Conservation (phyloP, 1,140 invertebrate genomes). For the Pentalonia nigronervosa region DNA sequence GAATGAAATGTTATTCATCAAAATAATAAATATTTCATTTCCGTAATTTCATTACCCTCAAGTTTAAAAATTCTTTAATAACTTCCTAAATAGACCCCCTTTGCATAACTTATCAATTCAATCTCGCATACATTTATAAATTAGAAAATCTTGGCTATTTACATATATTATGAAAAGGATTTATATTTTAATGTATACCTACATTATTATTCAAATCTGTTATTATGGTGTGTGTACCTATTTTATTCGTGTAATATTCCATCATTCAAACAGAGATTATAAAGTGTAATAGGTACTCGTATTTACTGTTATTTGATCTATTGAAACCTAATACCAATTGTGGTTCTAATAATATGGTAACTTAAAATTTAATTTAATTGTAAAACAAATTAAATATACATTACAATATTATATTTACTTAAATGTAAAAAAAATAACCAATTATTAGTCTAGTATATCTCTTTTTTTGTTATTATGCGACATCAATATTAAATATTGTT, state of each 20-base stretch:
- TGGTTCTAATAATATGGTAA: neutral
- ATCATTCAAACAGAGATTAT: neutral
- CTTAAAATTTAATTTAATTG: neutral
- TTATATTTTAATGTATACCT: neutral
- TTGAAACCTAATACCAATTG: neutral
- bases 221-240: neutral
- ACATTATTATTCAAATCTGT: constrained; percentile 18
- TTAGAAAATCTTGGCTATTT: constrained; percentile 20
- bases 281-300: neutral
- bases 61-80: constrained; percentile 31
- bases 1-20: no score
- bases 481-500: neutral
- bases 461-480: neutral
- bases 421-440: neutral
- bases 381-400: neutral
- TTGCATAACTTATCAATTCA: neutral
- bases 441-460: neutral
- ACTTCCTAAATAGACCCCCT: constrained; percentile 3
- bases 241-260: neutral
- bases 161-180: constrained; percentile 29
- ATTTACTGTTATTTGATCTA: neutral
- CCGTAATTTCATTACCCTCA: no score
- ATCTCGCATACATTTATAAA: constrained; percentile 28
- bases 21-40: constrained; percentile 12
- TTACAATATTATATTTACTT: neutral